Evolutionary conservation across 2,797 vertebrate species (phyloP).

Genomic region (Sarcophilus harrisii): DNA sequence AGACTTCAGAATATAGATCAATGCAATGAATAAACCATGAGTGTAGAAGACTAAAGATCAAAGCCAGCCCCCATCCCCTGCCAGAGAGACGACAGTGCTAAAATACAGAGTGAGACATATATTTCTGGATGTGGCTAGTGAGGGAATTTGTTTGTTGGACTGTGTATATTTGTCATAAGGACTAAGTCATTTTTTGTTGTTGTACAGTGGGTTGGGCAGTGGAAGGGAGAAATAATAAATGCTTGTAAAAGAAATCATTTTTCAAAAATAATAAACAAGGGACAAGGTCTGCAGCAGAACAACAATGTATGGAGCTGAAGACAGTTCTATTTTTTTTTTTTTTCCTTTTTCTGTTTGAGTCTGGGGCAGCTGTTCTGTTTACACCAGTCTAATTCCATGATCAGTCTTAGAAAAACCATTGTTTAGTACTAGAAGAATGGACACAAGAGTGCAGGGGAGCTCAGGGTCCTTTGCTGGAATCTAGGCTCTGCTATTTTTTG

Average conservation of each 20-base stretch:
- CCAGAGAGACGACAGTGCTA: neutral
- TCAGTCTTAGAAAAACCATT: neutral
- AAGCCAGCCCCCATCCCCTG: neutral
- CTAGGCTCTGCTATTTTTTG: neutral
- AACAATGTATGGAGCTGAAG: neutral
- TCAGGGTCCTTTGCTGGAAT: neutral
- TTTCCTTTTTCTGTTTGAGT: neutral
- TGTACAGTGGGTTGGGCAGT: neutral
- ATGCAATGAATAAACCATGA: neutral
- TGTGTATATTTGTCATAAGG: neutral
- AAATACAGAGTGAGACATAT: neutral
- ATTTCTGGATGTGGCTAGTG: neutral
- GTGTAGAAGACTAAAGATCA: neutral
- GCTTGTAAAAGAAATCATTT: neutral
- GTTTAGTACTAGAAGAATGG: neutral
- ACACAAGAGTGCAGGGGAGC: neutral
- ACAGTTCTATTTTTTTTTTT: neutral
- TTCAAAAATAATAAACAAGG: neutral
- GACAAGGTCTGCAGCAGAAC: slow-evolving; percentile 47
- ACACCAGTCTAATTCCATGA: neutral
- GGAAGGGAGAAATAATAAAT: neutral
- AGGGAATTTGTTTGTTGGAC: neutral
- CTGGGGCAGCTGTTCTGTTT: neutral
- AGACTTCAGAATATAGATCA: neutral
- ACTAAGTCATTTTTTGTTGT: neutral